These are phyloP conservation scores for Phymastichus coffea DNA, from an alignment of 1,140 invertebrate species.

Conservation along the genomic window DNA sequence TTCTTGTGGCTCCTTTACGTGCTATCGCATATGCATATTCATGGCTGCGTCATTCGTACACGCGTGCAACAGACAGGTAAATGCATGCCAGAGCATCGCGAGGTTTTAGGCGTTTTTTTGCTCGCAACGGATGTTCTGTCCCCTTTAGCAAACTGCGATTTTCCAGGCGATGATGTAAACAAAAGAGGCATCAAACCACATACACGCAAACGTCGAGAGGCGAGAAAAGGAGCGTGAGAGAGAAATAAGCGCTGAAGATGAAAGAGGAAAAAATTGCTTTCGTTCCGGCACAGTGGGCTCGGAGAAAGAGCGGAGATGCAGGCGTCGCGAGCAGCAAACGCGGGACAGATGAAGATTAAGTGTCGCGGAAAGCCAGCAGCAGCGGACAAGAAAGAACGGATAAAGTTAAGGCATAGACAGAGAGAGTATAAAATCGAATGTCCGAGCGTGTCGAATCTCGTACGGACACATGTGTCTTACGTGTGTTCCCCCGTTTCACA, in stretches of 20 bases:
- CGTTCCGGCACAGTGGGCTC: neutral
- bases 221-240: no score
- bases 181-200: no score
- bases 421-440: slow-evolving; percentile 5
- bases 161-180: no score
- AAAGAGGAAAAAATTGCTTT: neutral
- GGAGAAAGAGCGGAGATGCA: neutral
- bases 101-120: no score
- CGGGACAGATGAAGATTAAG: slow-evolving; percentile 19
- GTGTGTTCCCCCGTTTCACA: neutral
- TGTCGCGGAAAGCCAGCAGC: neutral
- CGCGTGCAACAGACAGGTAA: no score
- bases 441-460: slow-evolving; percentile 12
- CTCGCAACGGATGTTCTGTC: no score
- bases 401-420: neutral
- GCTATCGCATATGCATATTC: neutral
- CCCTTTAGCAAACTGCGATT: no score
- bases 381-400: neutral
- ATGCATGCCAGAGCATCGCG: no score
- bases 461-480: neutral
- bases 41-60: no score
- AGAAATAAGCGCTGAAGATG: neutral
- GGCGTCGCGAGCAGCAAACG: slow-evolving; percentile 4
- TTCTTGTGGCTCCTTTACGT: neutral
- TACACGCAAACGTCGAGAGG: no score